Base-by-base conservation (phyloP, 2,797 vertebrate genomes). In the Falco rusticolus region DNA sequence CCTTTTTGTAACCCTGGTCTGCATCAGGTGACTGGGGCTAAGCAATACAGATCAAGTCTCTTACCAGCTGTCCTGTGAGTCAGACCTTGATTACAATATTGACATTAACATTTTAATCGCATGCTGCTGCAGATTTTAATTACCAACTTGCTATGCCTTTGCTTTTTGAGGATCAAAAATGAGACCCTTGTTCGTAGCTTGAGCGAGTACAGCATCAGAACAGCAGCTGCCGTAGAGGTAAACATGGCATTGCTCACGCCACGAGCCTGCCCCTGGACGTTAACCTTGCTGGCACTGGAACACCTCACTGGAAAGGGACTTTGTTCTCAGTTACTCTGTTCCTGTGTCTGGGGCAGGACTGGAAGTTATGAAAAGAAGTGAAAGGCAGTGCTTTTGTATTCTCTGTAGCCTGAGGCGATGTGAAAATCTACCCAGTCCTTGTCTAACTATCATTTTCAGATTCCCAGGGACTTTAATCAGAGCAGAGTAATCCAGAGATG, bases 71-170 rank as follows among this genome's bases (percentile, higher is more conserved):
- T 96, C 84, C 90, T 93, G 57, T 79, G 96, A 95, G 95, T 96
- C 96, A 97, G 95, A 37, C 96, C 91, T 92, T 60, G 94, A 96
- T 97, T 97, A 95, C 94, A 93, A 96, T 94, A 97, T 94, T 92
- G 95, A 95, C 94, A 96, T 94, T 93, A 95, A 95, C 94, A 91
- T 95, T 95, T 97, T 95, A 96, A 97, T 96, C 71, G 69, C 83
- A 86, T 28, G 71, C 78, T 87, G 88, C 90, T 90, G 94, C 68
- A 50, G 88, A 81, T 95, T 95, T 93, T 90, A 93, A 92, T 90
- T 92, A 71, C 93, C 80, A n/a, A 33, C 81, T 83, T 71, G 81
- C 94, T 84, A 1, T 51, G 84, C 72, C 81, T 95, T 78, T 93
- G 86, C 81, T 88, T 94, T 87, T 50, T 18, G 68, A 94, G 86